Conservation (phyloP, 2,888 invertebrate genomes). For the Clusia tigrina region DNA sequence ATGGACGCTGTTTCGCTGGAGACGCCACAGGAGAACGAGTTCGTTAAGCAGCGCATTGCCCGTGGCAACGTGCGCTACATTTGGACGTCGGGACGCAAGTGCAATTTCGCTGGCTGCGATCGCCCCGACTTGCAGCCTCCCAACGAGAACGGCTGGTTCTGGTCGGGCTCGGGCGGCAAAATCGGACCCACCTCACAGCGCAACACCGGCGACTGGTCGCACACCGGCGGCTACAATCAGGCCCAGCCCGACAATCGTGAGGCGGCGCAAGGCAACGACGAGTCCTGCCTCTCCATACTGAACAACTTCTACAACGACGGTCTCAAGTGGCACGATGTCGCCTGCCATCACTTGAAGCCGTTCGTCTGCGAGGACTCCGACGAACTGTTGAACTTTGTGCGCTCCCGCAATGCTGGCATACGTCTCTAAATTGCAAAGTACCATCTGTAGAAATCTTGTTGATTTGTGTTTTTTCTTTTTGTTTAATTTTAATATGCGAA, state of each 20-base stretch:
- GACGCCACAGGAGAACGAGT: conserved; percentile 90
- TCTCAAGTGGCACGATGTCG: conserved; percentile 87
- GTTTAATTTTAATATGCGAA: background rate
- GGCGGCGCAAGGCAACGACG: conserved; percentile 90
- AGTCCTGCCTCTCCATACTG: conserved; percentile 86
- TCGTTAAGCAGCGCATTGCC: conserved; percentile 85
- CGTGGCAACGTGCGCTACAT: conserved; percentile 82
- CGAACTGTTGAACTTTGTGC: conserved; percentile 87
- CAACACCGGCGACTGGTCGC: conserved; percentile 90
- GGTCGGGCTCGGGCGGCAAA: conserved; percentile 92
- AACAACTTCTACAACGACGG: conserved; percentile 93
- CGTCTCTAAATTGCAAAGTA: conserved; percentile 76
- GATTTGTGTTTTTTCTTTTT: background rate
- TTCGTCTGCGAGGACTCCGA: conserved; percentile 93
- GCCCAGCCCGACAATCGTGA: conserved; percentile 90
- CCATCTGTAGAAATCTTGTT: too few species aligned
- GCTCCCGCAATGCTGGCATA: conserved; percentile 85
- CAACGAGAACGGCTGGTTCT: conserved; percentile 90
- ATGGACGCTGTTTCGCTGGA: conserved; percentile 93
- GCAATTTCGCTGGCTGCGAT: conserved; percentile 91
- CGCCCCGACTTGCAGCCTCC: conserved; percentile 83
- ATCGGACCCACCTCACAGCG: conserved; percentile 88
- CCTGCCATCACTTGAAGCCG: conserved; percentile 85
- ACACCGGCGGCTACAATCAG: conserved; percentile 87
- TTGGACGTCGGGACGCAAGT: conserved; percentile 92